Evolutionary conservation across 2,113 vertebrate genomes (phyloP), one percentile per base, ranked within the genome.

Genomic region (Polypterus bichir): DNA sequence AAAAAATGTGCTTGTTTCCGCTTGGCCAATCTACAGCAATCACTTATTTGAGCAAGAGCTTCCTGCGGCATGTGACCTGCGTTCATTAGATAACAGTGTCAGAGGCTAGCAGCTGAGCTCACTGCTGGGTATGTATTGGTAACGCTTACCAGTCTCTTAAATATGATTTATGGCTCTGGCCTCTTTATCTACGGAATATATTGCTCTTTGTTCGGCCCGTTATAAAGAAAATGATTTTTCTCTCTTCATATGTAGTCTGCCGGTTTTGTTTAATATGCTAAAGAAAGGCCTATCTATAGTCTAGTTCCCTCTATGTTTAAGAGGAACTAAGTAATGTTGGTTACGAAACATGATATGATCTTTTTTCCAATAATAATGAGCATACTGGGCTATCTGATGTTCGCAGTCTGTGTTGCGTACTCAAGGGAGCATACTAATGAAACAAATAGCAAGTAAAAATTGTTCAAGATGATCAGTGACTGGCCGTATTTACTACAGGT

Each of bases 31-130:
- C 48, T 57, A 52, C 7, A 55, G 62, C 52, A 55, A 58, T 46
- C 54, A 59, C 48, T 9, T 47, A 52, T 66, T 69, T 66, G 59
- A 54, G 47, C 49, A 59, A 3, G 44, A 59, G 59, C 57, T 58
- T 61, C 65, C 61, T 59, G 59, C 45, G 52, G 46, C 45, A 48
- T 57, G n/a, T 62, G 62, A 59, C 59, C 53, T 48, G 47, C 48
- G 65, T 45, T 63, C 47, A 63, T 63, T 66, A 59, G 55, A 45
- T n/a, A 54, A 45, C 47, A n/a, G 46, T 47, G 44, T 7, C 27
- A 10, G 44, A 62, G 60, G 53, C 44, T 8, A 4, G 3, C 48
- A 54, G 61, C 44, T n/a, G 11, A 10, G 53, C 51, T 53, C 61
- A 57, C 54, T 44, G 10, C 54, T 54, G 54, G 62, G 68, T 64